Conservation (phyloP, 2,888 invertebrate genomes). For the Drosophila tanythrix region DNA sequence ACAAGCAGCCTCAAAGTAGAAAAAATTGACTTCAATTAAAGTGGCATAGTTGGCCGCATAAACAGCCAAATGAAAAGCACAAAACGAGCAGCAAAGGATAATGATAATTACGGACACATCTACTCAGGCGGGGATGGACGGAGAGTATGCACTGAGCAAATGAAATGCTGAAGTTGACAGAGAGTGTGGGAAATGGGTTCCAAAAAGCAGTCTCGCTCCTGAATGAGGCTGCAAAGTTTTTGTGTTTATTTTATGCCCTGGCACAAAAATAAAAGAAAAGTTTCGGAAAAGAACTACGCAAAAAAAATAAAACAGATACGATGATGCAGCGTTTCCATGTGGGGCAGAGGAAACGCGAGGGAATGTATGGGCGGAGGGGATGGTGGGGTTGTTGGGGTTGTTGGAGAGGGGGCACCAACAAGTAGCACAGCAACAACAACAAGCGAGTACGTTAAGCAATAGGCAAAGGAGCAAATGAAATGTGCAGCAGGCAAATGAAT, state of each 20-base stretch:
- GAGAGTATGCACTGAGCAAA: slow-evolving; percentile 31
- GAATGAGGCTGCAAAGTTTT: slow-evolving; percentile 73
- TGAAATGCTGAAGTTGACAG: slow-evolving; percentile 44
- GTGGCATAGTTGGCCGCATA: slow-evolving; percentile 75
- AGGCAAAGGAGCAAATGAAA: slow-evolving; percentile 65
- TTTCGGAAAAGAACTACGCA: slow-evolving; percentile 25
- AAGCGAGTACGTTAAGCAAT: slow-evolving; percentile 68
- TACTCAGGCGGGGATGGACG: background rate
- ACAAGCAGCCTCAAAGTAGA: slow-evolving; percentile 54
- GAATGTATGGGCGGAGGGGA: background rate
- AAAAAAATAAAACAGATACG: slow-evolving; percentile 11
- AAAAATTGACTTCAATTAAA: slow-evolving; percentile 79
- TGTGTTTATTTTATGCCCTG: slow-evolving; percentile 68
- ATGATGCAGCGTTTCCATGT: slow-evolving; percentile 46
- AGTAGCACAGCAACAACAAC: slow-evolving; percentile 45
- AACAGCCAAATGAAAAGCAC: slow-evolving; percentile 75
- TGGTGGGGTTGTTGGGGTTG: too few relatives aligned
- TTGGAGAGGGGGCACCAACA: slow-evolving; percentile 29
- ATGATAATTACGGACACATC: slow-evolving; percentile 70
- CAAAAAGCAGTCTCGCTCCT: slow-evolving; percentile 36
- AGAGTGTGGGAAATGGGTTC: slow-evolving; percentile 1
- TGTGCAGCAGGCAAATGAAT: slow-evolving; percentile 69
- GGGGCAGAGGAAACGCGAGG: slow-evolving; percentile 28
- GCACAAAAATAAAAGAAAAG: slow-evolving; percentile 31
- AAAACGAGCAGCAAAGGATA: slow-evolving; percentile 69